phyloP scores from a whole-genome alignment of 2,113 vertebrate genomes.

The Petrocephalus zakoni region DNA sequence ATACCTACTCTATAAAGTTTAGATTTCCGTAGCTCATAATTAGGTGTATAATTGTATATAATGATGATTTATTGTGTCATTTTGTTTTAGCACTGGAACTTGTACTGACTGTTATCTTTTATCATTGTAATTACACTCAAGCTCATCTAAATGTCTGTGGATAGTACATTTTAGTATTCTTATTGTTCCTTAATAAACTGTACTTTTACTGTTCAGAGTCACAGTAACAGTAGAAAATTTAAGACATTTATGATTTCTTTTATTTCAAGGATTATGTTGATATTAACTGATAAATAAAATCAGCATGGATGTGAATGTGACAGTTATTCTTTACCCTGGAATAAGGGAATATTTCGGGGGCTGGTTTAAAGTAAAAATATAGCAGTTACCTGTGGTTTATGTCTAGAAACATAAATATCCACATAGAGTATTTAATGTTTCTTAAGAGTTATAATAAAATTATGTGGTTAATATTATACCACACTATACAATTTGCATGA shows the following conservation, averaged over 20 bases:
- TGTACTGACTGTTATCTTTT: neutral
- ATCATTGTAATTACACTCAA: neutral
- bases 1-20: neutral
- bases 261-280: neutral
- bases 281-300: neutral
- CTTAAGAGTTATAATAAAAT: neutral
- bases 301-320: neutral
- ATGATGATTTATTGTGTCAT: neutral
- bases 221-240: neutral
- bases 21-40: neutral
- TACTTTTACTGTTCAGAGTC: neutral
- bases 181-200: neutral
- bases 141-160: neutral
- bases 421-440: neutral
- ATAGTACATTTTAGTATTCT: neutral
- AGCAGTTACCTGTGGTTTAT: neutral
- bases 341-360: neutral
- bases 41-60: neutral
- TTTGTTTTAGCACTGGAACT: neutral
- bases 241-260: neutral
- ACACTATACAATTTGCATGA: neutral
- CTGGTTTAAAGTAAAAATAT: neutral
- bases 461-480: neutral
- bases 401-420: neutral
- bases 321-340: neutral